Base-by-base conservation (phyloP, 2,888 invertebrate genomes). In the Drosophila merina region DNA sequence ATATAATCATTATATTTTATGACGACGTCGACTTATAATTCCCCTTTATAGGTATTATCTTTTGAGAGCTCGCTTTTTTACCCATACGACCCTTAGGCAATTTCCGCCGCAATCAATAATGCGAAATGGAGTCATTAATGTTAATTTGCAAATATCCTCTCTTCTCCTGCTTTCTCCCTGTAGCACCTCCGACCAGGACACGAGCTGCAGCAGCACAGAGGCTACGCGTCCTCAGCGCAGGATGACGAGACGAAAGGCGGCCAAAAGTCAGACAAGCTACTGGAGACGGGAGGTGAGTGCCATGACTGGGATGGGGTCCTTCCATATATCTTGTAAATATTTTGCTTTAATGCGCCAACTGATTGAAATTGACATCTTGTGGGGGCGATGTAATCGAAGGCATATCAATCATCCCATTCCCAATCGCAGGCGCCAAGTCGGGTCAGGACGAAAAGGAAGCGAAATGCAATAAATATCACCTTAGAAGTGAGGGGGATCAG, bases 91-190 rank as follows among this genome's bases (percentile, higher is more conserved):
- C 64, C 69, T 71, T 75, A 68, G 51, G 54, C 70, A 57, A 73
- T 77, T 76, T 67, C 71, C 67, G 74, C 54, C 69, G 57, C 76
- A 79, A 82, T 82, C 82, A 82, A 82, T 83, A 82, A 68, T 69
- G 57, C 59, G 42, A 64, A 76, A 77, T 74, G 57, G 38, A 69
- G 66, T 71, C 76, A 75, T 83, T 76, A 85, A 79, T 74, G 71
- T 76, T 82, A 69, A 76, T 79, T 77, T 73, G 72, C 62, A 67
- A 75, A 69, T 69, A 64, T 71, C 68, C 60, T 72, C 57, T 59
- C 56, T 2, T 20, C 47, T 36, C 6, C 42, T 52, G 10, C 5
- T 14, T n/a, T 40, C 25, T 30, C 10, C 9, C 57, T 38, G 5
- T 67, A 82, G 83, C 66, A 68, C 36, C 40, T 69, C 50, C 60